Base-by-base conservation (phyloP, 2,888 invertebrate species). In the Melieria omissa region DNA sequence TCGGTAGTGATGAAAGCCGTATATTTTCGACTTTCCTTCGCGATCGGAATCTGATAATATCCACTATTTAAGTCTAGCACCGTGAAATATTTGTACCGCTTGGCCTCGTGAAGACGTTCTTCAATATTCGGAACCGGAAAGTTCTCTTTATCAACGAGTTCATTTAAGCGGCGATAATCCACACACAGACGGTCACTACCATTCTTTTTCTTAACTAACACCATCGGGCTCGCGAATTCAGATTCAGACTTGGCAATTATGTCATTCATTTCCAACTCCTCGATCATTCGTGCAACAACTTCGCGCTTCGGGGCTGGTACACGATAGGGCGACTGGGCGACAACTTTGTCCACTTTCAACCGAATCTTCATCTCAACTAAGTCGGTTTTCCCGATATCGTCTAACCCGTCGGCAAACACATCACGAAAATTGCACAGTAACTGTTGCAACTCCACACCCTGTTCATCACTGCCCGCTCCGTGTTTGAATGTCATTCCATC, bases 171-270 rank as follows among this genome's bases (percentile, higher is more conserved):
- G 9, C 74, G 67, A 55, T 73, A 74, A 44, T 74, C 73, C 4
- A 73, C 62, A 7, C 74, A 76, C 7, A 73, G n/a, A 9, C 73
- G 66, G 14, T 75, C 72, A n/a, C 58, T 49, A 10, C 73, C 67
- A 65, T 77, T 46, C 54, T 75, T 74, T 58, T 74, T 75, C 63
- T 74, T 75, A 0, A 75, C 72, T 12, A 77, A 29, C 44, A 75
- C 66, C 8, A 76, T 74, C 6, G 76, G 75, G 44, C 76, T 77
- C 0, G 73, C 71, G 49, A 72, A 76, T 55, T 73, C 71, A 8
- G 75, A 74, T 46, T 63, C 66, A 3, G 74, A 77, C 41, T 72
- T 45, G 14, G 5, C 29, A 14, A 76, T 73, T 2, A 77, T 75
- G 44, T 74, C 71, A 46, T 77, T 75, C 7, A 9, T 9, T 29